Evolutionary conservation across 2,888 invertebrate species (phyloP), one percentile per base, ranked within the genome.

Genomic region (Cheilosia impressa): DNA sequence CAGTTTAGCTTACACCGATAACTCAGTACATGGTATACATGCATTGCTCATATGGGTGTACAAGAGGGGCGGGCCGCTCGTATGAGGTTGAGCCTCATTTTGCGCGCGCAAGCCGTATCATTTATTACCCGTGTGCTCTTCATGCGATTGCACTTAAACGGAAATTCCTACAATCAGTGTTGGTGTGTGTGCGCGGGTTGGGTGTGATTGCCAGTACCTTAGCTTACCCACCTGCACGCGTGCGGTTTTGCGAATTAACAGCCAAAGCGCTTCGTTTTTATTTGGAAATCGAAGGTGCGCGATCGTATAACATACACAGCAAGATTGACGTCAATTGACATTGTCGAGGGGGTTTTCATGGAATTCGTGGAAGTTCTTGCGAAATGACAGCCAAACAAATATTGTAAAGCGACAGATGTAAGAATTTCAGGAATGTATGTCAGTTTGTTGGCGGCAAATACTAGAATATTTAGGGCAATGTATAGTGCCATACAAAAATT

Each of bases 241-340:
- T 78, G 50, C 57, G 63, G 63, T 19, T 65, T 57, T 31, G 31
- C 41, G 41, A 63, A 71, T 47, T 62, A 62, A 27, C 60, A 57
- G 31, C 45, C 27, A 22, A 50, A 38, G 10, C 53, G 13, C 31
- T 19, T 10, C 19, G 69, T 69, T 53, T 38, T 78, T 47, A 63
- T 71, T 63, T 78, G 22, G 57, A 65, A 65, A 75, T 68, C n/a
- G 52, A 72, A 79, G 78, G 78, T 72, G 65, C 53, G 71, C 53
- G 71, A 58, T 63, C 76, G 52, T 19, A 47, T 27, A 34, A 34
- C 17, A 60, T 15, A 65, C n/a, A 47, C 24, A 34, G 63, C 31
- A 19, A 9, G 53, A 62, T 71, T 79, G 78, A 79, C 79, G 79
- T 79, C 79, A 79, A 79, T 65, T 72, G 79, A 50, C 71, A 53